These are phyloP conservation scores for Vulpes lagopus DNA, from an alignment of 2,113 vertebrate species.

Conservation along the genomic window DNA sequence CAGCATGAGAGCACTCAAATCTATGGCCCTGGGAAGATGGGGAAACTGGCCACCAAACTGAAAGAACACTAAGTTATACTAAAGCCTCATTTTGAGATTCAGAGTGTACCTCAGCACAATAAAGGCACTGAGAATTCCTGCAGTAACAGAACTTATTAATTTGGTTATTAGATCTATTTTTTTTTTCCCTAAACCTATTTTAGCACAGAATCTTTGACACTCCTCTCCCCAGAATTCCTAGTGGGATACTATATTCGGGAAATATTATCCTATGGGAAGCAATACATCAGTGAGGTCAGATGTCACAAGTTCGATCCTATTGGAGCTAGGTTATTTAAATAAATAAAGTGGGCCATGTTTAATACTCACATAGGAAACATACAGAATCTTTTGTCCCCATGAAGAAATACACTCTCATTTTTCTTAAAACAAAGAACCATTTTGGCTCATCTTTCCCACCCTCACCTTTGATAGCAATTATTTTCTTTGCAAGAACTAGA, in stretches of 20 bases:
- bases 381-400: not conserved
- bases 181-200: not conserved
- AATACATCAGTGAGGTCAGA: not conserved
- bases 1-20: accelerated
- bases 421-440: conserved; percentile 1
- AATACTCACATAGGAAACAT: not conserved
- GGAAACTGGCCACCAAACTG: not conserved
- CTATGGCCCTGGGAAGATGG: not conserved
- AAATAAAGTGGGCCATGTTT: not conserved
- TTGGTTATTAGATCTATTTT: not conserved
- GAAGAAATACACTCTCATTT: not conserved
- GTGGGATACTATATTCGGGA: not conserved
- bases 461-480: not conserved
- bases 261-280: not conserved
- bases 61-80: not conserved
- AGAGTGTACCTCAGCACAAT: not conserved
- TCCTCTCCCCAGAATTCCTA: not conserved
- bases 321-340: not conserved
- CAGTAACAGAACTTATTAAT: not conserved
- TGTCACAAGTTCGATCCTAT: not conserved
- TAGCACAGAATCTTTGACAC: not conserved
- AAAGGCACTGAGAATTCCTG: conserved; percentile 36
- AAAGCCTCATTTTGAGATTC: not conserved
- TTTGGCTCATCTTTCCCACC: not conserved
- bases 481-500: not conserved